A percentile compares a stretch with the other conserved stretches of the same genome.
Evolutionary conservation across 2,113 vertebrate genomes (phyloP).

Genomic region (Parus major): DNA sequence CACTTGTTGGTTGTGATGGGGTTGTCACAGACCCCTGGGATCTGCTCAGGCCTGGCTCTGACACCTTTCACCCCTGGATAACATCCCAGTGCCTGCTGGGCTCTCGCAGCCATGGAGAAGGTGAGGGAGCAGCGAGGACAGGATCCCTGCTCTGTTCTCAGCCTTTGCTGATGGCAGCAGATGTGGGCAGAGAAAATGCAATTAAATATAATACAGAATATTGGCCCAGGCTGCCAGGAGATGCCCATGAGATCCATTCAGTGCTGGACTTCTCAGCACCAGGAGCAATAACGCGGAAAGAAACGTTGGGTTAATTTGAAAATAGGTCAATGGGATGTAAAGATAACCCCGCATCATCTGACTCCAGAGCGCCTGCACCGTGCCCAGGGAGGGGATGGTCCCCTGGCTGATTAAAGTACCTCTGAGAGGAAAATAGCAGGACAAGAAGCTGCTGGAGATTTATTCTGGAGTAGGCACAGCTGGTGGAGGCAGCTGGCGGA

Average conservation of each 20-base stretch:
- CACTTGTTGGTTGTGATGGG: not conserved
- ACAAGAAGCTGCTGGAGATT: constrained; percentile 15
- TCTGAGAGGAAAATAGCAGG: constrained; percentile 12
- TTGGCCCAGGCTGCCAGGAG: not conserved
- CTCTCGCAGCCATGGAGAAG: not conserved
- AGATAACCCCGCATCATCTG: not conserved
- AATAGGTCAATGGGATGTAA: constrained; percentile 48
- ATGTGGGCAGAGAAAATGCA: not conserved
- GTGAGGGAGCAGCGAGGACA: not conserved
- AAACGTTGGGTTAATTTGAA: not conserved
- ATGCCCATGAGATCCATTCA: not conserved
- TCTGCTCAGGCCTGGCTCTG: fast-evolving
- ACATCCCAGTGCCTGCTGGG: not conserved
- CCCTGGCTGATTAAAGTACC: constrained; percentile 21
- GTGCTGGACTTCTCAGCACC: not conserved
- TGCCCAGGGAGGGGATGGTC: not conserved
- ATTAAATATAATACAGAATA: not conserved
- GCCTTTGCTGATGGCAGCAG: not conserved
- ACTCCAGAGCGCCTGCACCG: not conserved
- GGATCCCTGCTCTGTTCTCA: not conserved
- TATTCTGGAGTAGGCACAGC: constrained; percentile 51
- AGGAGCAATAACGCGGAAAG: not conserved
- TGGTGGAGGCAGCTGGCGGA: constrained; percentile 63
- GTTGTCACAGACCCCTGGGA: not conserved
- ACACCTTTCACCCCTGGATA: not conserved